Conservation (phyloP, 2,113 vertebrate species). For the Lontra canadensis region DNA sequence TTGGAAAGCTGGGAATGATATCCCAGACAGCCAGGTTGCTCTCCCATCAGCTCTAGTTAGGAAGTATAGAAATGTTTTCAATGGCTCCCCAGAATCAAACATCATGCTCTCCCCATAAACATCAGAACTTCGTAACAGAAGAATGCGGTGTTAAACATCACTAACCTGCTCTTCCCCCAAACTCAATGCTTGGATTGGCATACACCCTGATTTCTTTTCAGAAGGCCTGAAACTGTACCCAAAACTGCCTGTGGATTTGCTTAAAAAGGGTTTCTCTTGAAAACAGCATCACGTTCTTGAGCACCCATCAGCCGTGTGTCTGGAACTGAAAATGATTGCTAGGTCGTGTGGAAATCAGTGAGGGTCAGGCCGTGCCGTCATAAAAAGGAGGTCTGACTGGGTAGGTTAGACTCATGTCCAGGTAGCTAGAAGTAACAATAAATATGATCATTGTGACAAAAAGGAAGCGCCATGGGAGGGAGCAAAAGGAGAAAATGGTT, state of each 20-base stretch:
- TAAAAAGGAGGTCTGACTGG: background rate
- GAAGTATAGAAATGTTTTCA: background rate
- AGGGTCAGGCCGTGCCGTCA: background rate
- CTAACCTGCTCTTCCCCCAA: background rate
- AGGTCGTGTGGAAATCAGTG: background rate
- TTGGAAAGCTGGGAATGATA: background rate
- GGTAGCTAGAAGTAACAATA: background rate
- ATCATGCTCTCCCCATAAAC: background rate
- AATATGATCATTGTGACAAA: background rate
- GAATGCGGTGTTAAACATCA: background rate
- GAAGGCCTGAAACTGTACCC: background rate
- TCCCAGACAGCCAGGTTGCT: background rate
- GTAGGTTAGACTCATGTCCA: background rate
- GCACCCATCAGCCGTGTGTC: background rate
- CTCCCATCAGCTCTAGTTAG: background rate
- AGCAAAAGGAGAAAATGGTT: background rate
- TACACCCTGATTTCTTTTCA: background rate
- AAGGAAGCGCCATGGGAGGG: background rate
- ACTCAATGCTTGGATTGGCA: background rate
- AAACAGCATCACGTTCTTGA: background rate
- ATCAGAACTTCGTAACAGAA: background rate
- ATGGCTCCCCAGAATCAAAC: background rate
- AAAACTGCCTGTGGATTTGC: background rate
- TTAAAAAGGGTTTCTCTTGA: background rate
- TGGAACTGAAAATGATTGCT: background rate